Base-by-base conservation (phyloP, 2,113 vertebrate genomes). In the Sporophila hypoxantha region DNA sequence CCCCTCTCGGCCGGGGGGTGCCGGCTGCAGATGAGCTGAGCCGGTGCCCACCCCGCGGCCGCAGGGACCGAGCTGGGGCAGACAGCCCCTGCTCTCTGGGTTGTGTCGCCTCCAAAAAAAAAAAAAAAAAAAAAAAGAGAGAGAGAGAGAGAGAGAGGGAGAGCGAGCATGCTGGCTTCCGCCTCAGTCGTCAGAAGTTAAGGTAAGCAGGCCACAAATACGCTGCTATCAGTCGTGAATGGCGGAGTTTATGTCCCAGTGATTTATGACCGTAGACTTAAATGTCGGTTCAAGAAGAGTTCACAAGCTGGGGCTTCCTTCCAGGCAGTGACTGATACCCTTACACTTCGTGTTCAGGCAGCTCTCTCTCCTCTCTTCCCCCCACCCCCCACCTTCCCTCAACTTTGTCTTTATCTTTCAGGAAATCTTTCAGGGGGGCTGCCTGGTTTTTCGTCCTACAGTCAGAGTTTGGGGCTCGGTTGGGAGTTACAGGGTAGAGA, bases 261-360 rank as follows among this genome's bases (percentile, higher is more conserved):
- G 99, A 99, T 99, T 99, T 99, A 99, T 99, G 98, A 98, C 98
- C 97, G 97, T 98, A 98, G 98, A 98, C 98, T 99, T 98, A 98
- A 98, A 99, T 98, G 98, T 98, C 98, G 98, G 99, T 99, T 99
- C 99, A 99, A 98, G 98, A 98, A 99, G 98, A 99, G 99, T 99
- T 99, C 99, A 99, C 98, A 98, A 98, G 97, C 97, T 96, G 97
- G 97, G 97, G 98, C 97, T 97, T 98, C 98, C 98, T 98, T 96
- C 96, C 97, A 96, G 96, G 96, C 96, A 97, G 96, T 97, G 98
- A 98, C 97, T 97, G 98, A 98, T 98, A 98, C 97, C 97, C 97
- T 97, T 94, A 97, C 97, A 97, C 97, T 97, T 96, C 94, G 96
- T 97, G 96, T 97, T 97, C 97, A 97, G 95, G 96, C 97, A 94